These are phyloP conservation scores for Arctia plantaginis DNA, from an alignment of 2,888 invertebrate genomes.

Conservation along the genomic window DNA sequence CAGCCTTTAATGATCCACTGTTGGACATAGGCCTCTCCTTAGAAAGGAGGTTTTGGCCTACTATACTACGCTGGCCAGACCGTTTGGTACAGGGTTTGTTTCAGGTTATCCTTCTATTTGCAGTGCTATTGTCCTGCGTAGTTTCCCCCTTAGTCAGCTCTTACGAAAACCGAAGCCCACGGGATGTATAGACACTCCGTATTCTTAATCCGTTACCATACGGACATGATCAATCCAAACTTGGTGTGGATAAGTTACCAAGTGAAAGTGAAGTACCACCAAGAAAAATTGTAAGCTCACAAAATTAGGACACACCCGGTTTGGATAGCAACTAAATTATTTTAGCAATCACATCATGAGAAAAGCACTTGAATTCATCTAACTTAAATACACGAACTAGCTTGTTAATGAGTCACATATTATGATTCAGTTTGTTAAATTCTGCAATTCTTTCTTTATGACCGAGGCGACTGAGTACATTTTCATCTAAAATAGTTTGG, in stretches of 20 bases:
- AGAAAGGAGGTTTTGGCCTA: no score
- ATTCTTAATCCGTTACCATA: no score
- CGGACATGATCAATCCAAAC: constrained; percentile 30
- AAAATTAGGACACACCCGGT: constrained; percentile 35
- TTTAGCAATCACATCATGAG: constrained; percentile 45
- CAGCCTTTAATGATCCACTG: no score
- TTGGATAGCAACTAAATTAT: constrained; percentile 35
- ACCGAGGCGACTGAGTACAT: constrained; percentile 36
- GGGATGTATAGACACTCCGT: no score
- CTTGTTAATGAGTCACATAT: constrained; percentile 49
- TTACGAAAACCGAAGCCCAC: no score
- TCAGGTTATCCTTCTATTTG: no score
- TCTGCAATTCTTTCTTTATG: constrained; percentile 36
- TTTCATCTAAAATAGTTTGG: constrained; percentile 30
- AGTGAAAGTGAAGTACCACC: no score
- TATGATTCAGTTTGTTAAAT: constrained; percentile 46
- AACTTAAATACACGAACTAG: constrained; percentile 42
- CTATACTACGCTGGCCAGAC: no score
- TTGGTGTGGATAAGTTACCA: constrained; percentile 5
- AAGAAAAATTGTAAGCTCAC: constrained; percentile 28
- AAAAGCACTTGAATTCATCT: constrained; percentile 39
- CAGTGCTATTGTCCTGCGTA: no score
- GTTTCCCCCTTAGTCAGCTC: no score
- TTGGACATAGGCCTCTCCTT: no score
- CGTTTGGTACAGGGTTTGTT: no score